Evolutionary conservation across 2,888 invertebrate genomes (phyloP).

Genomic region (Resseliella maxima): DNA sequence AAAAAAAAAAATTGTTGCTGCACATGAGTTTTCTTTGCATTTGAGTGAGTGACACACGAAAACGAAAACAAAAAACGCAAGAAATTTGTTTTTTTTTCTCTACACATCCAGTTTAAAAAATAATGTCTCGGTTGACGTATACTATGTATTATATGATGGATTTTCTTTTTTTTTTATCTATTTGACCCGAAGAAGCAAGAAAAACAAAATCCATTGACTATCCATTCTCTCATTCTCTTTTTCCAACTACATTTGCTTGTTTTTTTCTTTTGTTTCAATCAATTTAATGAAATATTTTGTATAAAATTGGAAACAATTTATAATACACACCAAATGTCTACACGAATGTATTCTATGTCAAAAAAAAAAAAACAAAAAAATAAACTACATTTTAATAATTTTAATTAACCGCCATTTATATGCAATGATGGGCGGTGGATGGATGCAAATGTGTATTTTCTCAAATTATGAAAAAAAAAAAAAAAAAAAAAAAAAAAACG

Average conservation of each 20-base stretch:
- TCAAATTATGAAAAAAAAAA: not conserved
- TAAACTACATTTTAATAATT: constrained; percentile 1
- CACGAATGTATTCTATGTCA: not conserved
- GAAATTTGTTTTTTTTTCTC: too few species aligned
- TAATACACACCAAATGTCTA: constrained; percentile 4
- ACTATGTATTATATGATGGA: too few species aligned
- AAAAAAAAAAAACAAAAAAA: not conserved
- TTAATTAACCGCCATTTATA: not conserved
- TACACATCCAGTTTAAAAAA: too few species aligned
- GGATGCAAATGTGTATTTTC: not conserved
- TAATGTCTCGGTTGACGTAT: too few species aligned
- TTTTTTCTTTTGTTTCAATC: not conserved
- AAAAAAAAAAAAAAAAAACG: not conserved
- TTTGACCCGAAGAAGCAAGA: too few species aligned
- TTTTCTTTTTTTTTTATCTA: too few species aligned
- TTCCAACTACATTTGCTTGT: too few species aligned
- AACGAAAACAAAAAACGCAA: too few species aligned
- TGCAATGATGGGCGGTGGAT: not conserved
- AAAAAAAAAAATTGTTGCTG: not conserved
- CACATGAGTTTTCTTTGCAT: too few species aligned
- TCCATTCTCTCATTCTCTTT: too few species aligned
- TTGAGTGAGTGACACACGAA: too few species aligned
- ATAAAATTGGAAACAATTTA: not conserved
- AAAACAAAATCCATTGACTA: too few species aligned
- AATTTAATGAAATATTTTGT: not conserved